These are phyloP conservation scores for Microcebus jonahi DNA, from an alignment of 2,113 vertebrate species.

Conservation along the genomic window DNA sequence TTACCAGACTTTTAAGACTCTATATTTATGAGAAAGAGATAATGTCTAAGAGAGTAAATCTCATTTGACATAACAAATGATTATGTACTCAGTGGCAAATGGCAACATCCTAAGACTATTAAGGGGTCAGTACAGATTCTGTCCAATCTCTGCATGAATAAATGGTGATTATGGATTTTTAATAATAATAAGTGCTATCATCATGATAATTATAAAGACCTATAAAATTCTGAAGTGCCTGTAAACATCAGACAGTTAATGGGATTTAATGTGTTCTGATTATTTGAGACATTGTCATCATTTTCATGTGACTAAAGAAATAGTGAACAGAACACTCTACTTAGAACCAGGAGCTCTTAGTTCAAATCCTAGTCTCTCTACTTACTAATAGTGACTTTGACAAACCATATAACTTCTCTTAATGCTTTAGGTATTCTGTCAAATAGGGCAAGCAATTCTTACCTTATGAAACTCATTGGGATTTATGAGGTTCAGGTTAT, in stretches of 20 bases:
- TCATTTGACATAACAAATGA: slow-evolving; percentile 56
- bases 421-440: neutral
- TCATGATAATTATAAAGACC: slow-evolving; percentile 38
- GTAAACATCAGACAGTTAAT: slow-evolving; percentile 48
- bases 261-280: slow-evolving; percentile 30
- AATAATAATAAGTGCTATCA: slow-evolving; percentile 48
- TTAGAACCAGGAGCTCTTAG: neutral
- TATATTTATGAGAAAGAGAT: neutral
- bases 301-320: slow-evolving; percentile 20
- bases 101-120: slow-evolving; percentile 30
- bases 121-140: slow-evolving; percentile 22
- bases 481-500: slow-evolving; percentile 1
- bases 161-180: slow-evolving; percentile 49
- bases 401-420: neutral
- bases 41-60: neutral
- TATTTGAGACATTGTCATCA: slow-evolving; percentile 36
- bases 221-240: slow-evolving; percentile 49
- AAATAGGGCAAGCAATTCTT: neutral
- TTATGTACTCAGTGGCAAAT: slow-evolving; percentile 57
- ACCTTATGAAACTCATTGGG: neutral
- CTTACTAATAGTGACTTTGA: neutral
- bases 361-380: neutral
- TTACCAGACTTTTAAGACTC: slow-evolving; percentile 43
- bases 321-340: neutral
- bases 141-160: slow-evolving; percentile 31